These are phyloP conservation scores for Corynorhinus townsendii DNA, from an alignment of 2,113 vertebrate species.

Conservation along the genomic window DNA sequence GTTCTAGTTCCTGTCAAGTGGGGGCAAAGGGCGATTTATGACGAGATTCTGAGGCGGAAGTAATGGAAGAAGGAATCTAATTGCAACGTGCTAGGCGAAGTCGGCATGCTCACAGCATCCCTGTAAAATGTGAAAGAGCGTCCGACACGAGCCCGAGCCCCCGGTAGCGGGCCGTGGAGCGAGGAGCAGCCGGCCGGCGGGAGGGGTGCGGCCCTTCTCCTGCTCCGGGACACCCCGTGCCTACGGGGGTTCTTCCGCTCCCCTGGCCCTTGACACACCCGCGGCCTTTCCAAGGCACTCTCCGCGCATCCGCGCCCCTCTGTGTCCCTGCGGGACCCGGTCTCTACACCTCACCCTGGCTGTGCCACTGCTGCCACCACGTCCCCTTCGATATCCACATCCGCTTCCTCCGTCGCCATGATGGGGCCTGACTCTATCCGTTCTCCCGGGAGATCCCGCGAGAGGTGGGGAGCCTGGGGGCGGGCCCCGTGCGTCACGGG, in stretches of 20 bases:
- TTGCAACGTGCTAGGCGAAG: background rate
- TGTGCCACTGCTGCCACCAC: constrained; percentile 67
- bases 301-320: background rate
- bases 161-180: background rate
- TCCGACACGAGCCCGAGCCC: background rate
- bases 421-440: constrained; percentile 64
- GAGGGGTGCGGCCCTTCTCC: background rate
- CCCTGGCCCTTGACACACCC: background rate
- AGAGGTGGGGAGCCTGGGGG: background rate
- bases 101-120: background rate
- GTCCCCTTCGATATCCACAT: constrained; percentile 95
- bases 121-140: background rate
- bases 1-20: background rate
- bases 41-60: background rate
- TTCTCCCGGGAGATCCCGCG: constrained; percentile 32
- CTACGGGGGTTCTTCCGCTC: background rate
- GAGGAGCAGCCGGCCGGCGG: background rate
- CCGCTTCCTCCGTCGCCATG: constrained; percentile 87
- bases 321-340: background rate
- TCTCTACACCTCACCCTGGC: constrained; percentile 70
- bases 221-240: background rate
- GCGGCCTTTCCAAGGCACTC: too few species aligned
- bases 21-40: too few species aligned
- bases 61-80: background rate
- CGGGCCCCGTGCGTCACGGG: background rate